These are phyloP conservation scores for Athetis lepigone DNA, from an alignment of 2,888 invertebrate species.

Conservation along the genomic window DNA sequence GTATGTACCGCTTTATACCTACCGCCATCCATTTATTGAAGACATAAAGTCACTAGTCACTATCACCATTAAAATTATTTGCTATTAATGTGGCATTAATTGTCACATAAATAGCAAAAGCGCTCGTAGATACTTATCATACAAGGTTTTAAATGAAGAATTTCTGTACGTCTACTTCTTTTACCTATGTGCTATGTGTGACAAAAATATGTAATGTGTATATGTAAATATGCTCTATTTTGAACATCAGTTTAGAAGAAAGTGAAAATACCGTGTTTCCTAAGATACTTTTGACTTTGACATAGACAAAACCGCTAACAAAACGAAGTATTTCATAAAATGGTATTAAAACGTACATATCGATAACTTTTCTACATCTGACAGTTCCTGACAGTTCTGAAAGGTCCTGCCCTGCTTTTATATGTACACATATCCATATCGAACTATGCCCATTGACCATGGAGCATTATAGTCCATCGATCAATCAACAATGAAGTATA, in stretches of 20 bases:
- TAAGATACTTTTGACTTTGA: background rate
- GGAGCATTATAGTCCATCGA: slow-evolving; percentile 62
- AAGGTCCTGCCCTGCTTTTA: background rate
- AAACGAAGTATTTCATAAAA: background rate
- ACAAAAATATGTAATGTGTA: slow-evolving; percentile 9
- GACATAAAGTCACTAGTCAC: too few species aligned
- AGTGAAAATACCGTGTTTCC: too few species aligned
- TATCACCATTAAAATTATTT: slow-evolving; percentile 52
- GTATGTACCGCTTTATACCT: slow-evolving; percentile 41
- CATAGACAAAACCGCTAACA: background rate
- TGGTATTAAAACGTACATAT: background rate
- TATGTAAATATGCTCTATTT: too few species aligned
- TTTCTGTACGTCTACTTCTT: slow-evolving; percentile 17
- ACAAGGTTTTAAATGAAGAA: slow-evolving; percentile 45
- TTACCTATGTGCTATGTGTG: slow-evolving; percentile 30
- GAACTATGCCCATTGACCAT: slow-evolving; percentile 25
- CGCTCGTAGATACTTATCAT: slow-evolving; percentile 55
- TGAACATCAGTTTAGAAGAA: too few species aligned
- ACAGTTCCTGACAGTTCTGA: too few species aligned
- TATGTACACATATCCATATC: background rate
- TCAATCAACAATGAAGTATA: slow-evolving; percentile 67
- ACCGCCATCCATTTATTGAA: slow-evolving; percentile 53
- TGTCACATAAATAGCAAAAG: too few species aligned
- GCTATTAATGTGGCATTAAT: slow-evolving; percentile 59
- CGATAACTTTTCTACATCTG: background rate